Base-by-base conservation (phyloP, 1,140 invertebrate genomes). In the Anadara kagoshimensis region DNA sequence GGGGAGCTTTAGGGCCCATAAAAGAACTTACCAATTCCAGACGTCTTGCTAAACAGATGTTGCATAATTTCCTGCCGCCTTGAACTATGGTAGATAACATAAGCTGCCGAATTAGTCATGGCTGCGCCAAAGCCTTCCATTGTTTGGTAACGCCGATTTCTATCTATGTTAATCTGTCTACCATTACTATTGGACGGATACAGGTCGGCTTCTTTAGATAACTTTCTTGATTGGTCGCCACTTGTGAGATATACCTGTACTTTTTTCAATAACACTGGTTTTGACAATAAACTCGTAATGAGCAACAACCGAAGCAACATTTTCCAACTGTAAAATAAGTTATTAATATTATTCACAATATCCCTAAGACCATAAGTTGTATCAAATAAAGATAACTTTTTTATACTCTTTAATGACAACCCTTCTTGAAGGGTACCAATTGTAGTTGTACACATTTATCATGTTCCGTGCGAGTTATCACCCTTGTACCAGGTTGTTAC, bases 51-150 rank as follows among this genome's bases (percentile, higher is more conserved):
- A 58, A 81, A 81, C 10, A 81, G 61, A n/a, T 76, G 57, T 7
- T 45, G 54, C 71, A 81, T 70, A 11, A 78, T 81, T 63, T 73
- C 47, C 44, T 78, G 67, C 29, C 74, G 53, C 45, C 64, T 51
- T 26, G 71, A 74, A 58, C 79, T 81, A 20, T 78, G 63, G 57
- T 69, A 78, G 5, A 81, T 73, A 29, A 75, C 76, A 47, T 74
- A 81, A 26, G 79, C 79, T 20, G 79, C 73, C 7, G 79, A 75
- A 44, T 76, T 78, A 18, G 79, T 76, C 22, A 81, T 16, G 0
- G 79, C 69, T 1, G 76, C 79, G 22, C 79, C 79, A 66, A 81
- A 81, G 12, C 79, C 79, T 20, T 74, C 70, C 29, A 81, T 76
- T 8, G 58, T 64, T 49, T 81, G 79, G 20, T 69, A 69, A 11